phyloP scores from a whole-genome alignment of 2,113 vertebrate genomes.

The Erinaceus europaeus region DNA sequence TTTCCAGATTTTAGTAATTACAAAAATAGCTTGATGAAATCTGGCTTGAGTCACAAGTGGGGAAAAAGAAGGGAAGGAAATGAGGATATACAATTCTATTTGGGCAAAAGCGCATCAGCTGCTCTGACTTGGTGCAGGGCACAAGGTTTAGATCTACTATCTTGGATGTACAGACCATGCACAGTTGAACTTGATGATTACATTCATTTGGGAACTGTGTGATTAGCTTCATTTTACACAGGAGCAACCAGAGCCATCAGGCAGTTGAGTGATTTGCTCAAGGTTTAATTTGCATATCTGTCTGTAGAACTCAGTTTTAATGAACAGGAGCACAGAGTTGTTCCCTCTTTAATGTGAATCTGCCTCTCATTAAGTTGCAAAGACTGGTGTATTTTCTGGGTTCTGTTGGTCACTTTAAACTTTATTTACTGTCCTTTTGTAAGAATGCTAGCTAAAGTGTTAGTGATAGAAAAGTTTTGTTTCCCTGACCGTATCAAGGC shows the following conservation, averaged over 20 bases:
- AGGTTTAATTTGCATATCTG: background rate
- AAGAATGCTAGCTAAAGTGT: background rate
- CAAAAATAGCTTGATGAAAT: slow-evolving; percentile 70
- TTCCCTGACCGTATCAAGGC: background rate
- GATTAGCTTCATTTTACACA: background rate
- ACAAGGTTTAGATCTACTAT: background rate
- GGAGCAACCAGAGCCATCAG: background rate
- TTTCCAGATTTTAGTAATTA: slow-evolving; percentile 55
- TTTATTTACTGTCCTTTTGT: background rate
- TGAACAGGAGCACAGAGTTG: background rate
- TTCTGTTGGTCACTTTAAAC: background rate
- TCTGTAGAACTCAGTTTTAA: background rate
- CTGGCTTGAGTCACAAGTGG: slow-evolving; percentile 65
- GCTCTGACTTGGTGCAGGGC: background rate
- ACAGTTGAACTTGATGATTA: background rate
- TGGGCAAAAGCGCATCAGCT: slow-evolving; percentile 48
- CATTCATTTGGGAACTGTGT: background rate
- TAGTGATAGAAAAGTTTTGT: background rate
- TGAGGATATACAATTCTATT: slow-evolving; percentile 56
- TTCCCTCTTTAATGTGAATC: background rate
- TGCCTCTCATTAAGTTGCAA: background rate
- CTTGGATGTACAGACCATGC: background rate
- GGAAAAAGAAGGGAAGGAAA: slow-evolving; percentile 60
- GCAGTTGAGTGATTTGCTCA: background rate
- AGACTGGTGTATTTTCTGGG: background rate